These are phyloP conservation scores for Paracentrotus lividus DNA, from an alignment of 53 echinoderm and acorn worm species.

Conservation along the genomic window DNA sequence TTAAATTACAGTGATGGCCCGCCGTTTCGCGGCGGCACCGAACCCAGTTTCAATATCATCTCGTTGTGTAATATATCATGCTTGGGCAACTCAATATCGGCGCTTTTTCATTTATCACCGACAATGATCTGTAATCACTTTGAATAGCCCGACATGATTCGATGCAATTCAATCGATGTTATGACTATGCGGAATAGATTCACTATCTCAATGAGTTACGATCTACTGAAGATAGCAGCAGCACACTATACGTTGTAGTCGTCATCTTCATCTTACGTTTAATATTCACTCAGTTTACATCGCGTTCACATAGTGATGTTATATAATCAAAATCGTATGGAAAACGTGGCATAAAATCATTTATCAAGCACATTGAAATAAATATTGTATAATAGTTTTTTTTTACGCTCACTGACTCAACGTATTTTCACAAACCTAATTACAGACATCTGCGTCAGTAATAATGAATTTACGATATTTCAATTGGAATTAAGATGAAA, in stretches of 20 bases:
- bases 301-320: not conserved
- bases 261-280: not conserved
- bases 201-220: constrained; percentile 18
- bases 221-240: constrained; percentile 34
- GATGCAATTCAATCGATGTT: not conserved
- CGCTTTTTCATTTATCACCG: not conserved
- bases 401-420: too few species aligned
- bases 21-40: constrained; percentile 33
- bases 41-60: constrained; percentile 40
- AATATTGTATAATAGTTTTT: too few species aligned
- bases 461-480: too few species aligned
- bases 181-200: constrained; percentile 15
- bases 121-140: constrained; percentile 18
- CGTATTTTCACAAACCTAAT: too few species aligned
- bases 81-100: constrained; percentile 48
- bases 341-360: not conserved
- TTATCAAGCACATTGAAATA: too few species aligned
- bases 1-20: not conserved
- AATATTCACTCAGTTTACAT: not conserved
- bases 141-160: constrained; percentile 32
- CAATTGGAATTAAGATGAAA: too few species aligned
- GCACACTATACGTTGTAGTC: too few species aligned
- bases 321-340: not conserved
- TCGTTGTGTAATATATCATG: constrained; percentile 57
- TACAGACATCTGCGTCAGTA: too few species aligned